A percentile compares a stretch with the other conserved stretches of the same genome.
Evolutionary conservation across 2,797 vertebrate genomes (phyloP).

Genomic region (Spinus olivaceus): DNA sequence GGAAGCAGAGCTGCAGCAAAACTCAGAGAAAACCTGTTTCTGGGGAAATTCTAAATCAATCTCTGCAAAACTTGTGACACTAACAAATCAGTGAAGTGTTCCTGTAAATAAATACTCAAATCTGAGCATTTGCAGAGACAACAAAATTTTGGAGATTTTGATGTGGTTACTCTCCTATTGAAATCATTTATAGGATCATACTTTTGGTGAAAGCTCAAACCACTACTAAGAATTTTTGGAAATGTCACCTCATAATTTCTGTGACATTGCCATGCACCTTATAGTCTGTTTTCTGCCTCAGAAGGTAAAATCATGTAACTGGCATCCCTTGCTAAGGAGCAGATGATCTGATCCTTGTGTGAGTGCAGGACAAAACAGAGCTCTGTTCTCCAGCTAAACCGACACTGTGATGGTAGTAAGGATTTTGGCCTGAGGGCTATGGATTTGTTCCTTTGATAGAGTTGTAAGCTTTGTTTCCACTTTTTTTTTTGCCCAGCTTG

Average conservation of each 20-base stretch:
- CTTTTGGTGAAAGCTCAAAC: background rate
- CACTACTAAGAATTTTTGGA: background rate
- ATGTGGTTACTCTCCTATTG: fast-evolving
- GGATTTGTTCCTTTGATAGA: background rate
- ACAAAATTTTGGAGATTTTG: background rate
- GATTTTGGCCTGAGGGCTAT: background rate
- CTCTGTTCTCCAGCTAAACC: background rate
- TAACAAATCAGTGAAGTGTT: background rate
- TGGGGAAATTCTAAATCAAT: background rate
- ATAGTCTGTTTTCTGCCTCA: background rate
- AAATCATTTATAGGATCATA: background rate
- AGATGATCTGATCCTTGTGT: background rate
- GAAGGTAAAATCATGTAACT: background rate
- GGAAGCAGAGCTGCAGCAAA: background rate
- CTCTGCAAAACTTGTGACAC: background rate
- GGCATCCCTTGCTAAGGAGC: background rate
- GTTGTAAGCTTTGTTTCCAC: background rate
- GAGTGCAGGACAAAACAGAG: background rate
- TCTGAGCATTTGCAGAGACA: background rate
- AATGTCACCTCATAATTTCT: background rate
- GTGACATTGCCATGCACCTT: background rate
- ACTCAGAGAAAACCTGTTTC: background rate
- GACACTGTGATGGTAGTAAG: background rate
- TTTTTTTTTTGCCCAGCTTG: background rate
- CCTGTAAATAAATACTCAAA: background rate